Evolutionary conservation across 2,797 vertebrate genomes (phyloP).

Genomic region (Danionella dracula): DNA sequence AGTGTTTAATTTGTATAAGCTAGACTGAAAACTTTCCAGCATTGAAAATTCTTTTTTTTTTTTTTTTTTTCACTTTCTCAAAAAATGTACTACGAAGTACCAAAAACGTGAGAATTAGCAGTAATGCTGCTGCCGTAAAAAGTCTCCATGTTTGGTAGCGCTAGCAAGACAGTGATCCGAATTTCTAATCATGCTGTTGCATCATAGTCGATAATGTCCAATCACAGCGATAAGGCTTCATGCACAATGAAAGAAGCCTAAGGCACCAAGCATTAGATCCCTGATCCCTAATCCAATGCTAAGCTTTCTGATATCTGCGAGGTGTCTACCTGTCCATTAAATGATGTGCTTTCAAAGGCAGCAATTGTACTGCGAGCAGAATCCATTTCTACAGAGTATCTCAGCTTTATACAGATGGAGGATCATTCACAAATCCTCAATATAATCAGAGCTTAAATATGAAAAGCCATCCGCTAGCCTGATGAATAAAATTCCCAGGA

Average conservation of each 20-base stretch:
- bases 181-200: neutral
- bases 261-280: neutral
- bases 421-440: slow-evolving; percentile 29
- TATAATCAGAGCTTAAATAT: slow-evolving; percentile 32
- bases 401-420: slow-evolving; percentile 15
- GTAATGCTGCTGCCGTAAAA: neutral
- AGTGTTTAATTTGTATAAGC: too few relatives aligned
- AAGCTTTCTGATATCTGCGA: slow-evolving; percentile 19
- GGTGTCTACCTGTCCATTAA: slow-evolving; percentile 18
- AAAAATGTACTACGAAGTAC: too few relatives aligned
- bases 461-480: slow-evolving; percentile 8
- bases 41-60: too few relatives aligned
- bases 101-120: too few relatives aligned
- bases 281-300: slow-evolving; percentile 10
- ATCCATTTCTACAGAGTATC: slow-evolving; percentile 18
- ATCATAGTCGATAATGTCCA: neutral
- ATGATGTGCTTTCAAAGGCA: neutral
- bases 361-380: neutral
- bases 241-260: slow-evolving; percentile 1
- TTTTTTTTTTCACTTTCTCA: too few relatives aligned
- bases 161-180: neutral
- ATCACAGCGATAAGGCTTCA: neutral
- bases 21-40: too few relatives aligned
- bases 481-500: neutral
- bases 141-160: too few relatives aligned